A percentile compares a stretch with the other conserved stretches of the same genome.
Conservation (phyloP, 2,888 invertebrate genomes). For the Euclidia mi region DNA sequence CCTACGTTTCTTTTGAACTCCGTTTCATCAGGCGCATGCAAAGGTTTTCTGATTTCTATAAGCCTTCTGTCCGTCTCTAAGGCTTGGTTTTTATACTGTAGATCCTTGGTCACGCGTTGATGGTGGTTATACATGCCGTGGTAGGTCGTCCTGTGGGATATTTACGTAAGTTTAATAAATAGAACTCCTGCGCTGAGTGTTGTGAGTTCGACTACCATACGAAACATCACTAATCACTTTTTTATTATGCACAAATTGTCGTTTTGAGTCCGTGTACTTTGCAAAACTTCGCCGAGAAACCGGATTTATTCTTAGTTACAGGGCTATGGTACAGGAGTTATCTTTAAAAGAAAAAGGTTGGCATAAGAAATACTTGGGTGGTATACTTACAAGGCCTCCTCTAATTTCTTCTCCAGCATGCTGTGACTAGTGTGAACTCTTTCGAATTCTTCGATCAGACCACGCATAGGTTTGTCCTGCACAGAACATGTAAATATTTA, state of each 20-base stretch:
- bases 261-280: no score
- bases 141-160: slow-evolving; percentile 89
- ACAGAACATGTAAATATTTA: neutral
- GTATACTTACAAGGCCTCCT: slow-evolving; percentile 91
- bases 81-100: slow-evolving; percentile 94
- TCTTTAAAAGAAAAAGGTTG: no score
- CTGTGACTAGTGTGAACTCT: slow-evolving; percentile 92
- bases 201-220: no score
- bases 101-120: slow-evolving; percentile 91
- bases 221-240: no score
- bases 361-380: neutral
- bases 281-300: no score
- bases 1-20: slow-evolving; percentile 93
- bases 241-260: no score
- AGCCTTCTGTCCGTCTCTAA: slow-evolving; percentile 94
- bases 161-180: neutral
- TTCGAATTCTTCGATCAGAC: slow-evolving; percentile 93
- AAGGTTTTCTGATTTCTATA: slow-evolving; percentile 91
- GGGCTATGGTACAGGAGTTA: no score
- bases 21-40: slow-evolving; percentile 87
- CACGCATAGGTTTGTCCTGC: slow-evolving; percentile 93
- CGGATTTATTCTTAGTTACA: no score
- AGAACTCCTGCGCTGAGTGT: no score
- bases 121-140: slow-evolving; percentile 88
- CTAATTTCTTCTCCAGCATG: slow-evolving; percentile 91